A percentile compares a stretch with the other conserved stretches of the same genome.
Evolutionary conservation across 1,140 invertebrate genomes (phyloP).

Genomic region (Campoletis sonorensis): DNA sequence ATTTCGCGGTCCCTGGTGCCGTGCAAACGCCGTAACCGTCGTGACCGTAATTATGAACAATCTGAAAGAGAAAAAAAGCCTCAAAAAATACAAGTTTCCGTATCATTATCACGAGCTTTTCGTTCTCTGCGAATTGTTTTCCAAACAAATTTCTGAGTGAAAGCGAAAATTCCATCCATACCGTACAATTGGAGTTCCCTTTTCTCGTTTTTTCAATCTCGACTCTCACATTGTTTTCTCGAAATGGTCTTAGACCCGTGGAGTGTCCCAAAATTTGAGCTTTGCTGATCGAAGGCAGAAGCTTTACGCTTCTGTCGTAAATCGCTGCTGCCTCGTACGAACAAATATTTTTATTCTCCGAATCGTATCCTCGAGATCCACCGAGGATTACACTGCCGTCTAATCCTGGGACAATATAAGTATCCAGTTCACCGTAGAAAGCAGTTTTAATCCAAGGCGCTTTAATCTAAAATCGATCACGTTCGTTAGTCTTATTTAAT

Average conservation of each 20-base stretch:
- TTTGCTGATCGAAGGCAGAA: constrained; percentile 84
- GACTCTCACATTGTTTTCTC: constrained; percentile 84
- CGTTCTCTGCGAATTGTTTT: not conserved
- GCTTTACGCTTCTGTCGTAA: constrained; percentile 82
- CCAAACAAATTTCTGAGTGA: too few species aligned
- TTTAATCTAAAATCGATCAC: constrained; percentile 78
- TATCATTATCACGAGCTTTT: not conserved
- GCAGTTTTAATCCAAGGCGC: constrained; percentile 95
- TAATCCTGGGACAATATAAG: constrained; percentile 90
- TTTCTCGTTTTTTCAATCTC: constrained; percentile 79
- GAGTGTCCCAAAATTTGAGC: constrained; percentile 81
- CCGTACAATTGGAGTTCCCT: constrained; percentile 54
- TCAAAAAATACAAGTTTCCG: not conserved
- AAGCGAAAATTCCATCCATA: constrained; percentile 43
- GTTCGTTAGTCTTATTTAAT: too few species aligned
- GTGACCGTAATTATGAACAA: constrained; percentile 96
- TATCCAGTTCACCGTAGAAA: constrained; percentile 89
- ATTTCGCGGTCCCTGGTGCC: constrained; percentile 88
- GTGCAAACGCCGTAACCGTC: constrained; percentile 93
- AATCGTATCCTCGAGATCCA: constrained; percentile 88
- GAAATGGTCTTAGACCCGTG: constrained; percentile 88
- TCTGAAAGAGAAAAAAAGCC: constrained; percentile 75
- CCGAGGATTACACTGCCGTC: constrained; percentile 87
- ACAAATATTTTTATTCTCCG: constrained; percentile 83
- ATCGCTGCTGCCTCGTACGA: constrained; percentile 85